These are phyloP conservation scores for Catocala nupta DNA, from an alignment of 2,888 invertebrate genomes.

Conservation along the genomic window DNA sequence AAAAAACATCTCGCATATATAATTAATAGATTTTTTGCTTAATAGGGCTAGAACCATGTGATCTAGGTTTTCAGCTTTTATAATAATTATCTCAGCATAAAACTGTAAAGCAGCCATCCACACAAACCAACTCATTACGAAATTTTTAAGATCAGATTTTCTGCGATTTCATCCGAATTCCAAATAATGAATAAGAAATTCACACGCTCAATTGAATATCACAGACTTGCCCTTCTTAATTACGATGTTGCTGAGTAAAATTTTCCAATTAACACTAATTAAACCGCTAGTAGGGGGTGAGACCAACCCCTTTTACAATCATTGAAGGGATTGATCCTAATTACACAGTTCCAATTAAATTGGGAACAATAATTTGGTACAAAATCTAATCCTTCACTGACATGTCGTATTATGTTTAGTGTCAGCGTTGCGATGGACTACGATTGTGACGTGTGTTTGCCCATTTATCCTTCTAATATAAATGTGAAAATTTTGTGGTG, in stretches of 20 bases:
- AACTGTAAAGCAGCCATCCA: too few relatives aligned
- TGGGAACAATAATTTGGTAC: constrained; percentile 21
- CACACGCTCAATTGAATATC: neutral
- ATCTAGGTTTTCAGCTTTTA: too few relatives aligned
- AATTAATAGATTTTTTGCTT: too few relatives aligned
- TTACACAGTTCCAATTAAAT: constrained; percentile 25
- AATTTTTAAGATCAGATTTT: too few relatives aligned
- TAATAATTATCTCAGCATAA: too few relatives aligned
- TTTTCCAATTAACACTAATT: constrained; percentile 6
- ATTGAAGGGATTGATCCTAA: constrained; percentile 26
- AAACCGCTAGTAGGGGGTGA: neutral
- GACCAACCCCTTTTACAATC: constrained; percentile 5
- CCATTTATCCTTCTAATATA: too few relatives aligned
- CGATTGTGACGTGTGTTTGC: too few relatives aligned
- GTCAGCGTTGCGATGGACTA: neutral
- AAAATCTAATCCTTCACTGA: constrained; percentile 24
- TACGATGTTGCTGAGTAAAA: neutral
- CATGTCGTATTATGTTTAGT: constrained; percentile 6
- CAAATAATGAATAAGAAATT: neutral
- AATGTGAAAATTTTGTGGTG: too few relatives aligned
- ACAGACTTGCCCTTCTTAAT: neutral
- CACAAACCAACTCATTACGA: too few relatives aligned
- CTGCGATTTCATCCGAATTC: too few relatives aligned
- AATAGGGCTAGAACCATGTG: too few relatives aligned
- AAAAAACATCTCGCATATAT: too few relatives aligned